Conservation (phyloP, 2,113 vertebrate species). For the Cygnus atratus region DNA sequence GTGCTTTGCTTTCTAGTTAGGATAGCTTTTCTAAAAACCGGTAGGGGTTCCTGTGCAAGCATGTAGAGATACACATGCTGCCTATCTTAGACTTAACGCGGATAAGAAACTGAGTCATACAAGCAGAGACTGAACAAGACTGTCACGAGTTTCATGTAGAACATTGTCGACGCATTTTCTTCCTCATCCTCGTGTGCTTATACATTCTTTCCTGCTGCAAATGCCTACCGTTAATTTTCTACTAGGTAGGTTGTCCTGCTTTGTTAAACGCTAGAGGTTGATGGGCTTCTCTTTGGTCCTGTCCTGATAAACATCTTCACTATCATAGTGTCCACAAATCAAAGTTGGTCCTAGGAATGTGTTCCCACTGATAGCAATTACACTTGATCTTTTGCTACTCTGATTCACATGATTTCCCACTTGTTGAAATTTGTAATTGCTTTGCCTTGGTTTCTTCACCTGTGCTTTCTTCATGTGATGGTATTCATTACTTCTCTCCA, state of each 20-base stretch:
- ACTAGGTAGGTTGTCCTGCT: neutral
- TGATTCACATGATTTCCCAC: neutral
- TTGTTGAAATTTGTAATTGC: neutral
- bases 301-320: neutral
- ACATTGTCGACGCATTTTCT: neutral
- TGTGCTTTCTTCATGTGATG: neutral
- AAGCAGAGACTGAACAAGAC: neutral
- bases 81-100: neutral
- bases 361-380: neutral
- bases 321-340: neutral
- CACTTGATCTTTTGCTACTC: neutral
- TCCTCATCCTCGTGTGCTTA: neutral
- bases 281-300: neutral
- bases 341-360: neutral
- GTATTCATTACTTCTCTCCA: neutral
- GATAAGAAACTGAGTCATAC: neutral
- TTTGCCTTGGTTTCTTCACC: neutral
- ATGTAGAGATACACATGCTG: neutral
- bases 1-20: neutral
- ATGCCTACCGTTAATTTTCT: neutral
- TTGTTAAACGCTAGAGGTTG: neutral
- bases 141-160: neutral
- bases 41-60: rapidly evolving
- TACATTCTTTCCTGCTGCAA: neutral
- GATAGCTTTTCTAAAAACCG: neutral